Conservation (phyloP, 1,140 invertebrate species). For the Cherax quadricarinatus region DNA sequence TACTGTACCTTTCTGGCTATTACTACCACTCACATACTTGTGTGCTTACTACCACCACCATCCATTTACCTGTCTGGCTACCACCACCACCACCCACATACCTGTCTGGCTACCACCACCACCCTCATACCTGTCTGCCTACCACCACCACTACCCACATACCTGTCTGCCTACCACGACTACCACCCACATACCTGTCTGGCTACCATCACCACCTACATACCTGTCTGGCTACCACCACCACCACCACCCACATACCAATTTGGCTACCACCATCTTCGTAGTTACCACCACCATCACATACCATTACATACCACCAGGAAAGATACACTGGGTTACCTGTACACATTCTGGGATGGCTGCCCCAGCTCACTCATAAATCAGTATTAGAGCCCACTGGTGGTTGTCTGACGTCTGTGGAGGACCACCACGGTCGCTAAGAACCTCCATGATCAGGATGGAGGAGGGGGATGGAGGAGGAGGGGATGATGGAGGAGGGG, state of each 20-base stretch:
- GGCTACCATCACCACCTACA: neutral
- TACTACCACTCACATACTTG: neutral
- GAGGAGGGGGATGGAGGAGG: neutral
- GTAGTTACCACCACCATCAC: neutral
- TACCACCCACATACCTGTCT: neutral
- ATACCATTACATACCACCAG: neutral
- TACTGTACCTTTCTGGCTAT: neutral
- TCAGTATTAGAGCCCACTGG: slow-evolving; percentile 52
- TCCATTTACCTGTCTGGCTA: neutral
- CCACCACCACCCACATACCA: slow-evolving; percentile 12
- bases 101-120: neutral
- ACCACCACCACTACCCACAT: neutral
- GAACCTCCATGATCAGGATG: neutral
- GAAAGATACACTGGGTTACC: slow-evolving; percentile 27
- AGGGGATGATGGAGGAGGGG: neutral
- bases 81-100: neutral
- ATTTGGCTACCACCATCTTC: neutral
- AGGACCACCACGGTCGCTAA: slow-evolving; percentile 40
- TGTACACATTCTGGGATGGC: slow-evolving; percentile 35
- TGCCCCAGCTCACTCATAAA: slow-evolving; percentile 32
- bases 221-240: neutral
- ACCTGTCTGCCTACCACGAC: too few species aligned
- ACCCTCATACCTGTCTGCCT: neutral
- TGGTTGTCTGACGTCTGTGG: slow-evolving; percentile 37
- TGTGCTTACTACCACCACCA: too few species aligned